Base-by-base conservation (phyloP, 2,113 vertebrate species). In the Symphodus melops region DNA sequence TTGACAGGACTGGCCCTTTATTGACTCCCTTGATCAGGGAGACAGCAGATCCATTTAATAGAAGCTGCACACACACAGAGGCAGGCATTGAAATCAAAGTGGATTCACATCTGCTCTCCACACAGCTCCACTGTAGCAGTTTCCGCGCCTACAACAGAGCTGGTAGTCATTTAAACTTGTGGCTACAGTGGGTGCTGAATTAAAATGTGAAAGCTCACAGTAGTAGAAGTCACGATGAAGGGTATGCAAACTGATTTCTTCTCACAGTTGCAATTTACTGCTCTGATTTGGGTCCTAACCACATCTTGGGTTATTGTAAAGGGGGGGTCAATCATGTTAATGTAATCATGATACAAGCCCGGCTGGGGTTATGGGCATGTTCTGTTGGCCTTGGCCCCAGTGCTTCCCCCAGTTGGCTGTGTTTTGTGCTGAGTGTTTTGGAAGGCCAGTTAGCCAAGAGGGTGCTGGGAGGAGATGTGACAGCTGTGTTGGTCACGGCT, bases 11-110 rank as follows among this genome's bases (percentile, higher is more conserved):
- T 82, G 85, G 88, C 86, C 86, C 88, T 91, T 91, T 91, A 93
- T 92, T 92, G 87, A 91, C 93, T 92, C 84, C 84, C 87, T 91
- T 92, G 91, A 94, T 92, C 88, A 90, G 92, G 90, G 87, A 92
- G 92, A 93, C 91, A 88, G 86, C 86, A 91, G 92, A 92, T 92
- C 86, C 87, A 90, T 92, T 91, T 89, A 91, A 91, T 93, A 88
- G 90, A 91, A 85, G 65, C 59, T 44, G 51, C 82, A 52, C 60
- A 51, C 71, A 56, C 68, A 60, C 74, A 57, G 48, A 51, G 48
- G 19, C 25, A 72, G 61, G 68, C 72, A 78, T 33, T 75, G 81
- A 79, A 92, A 89, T 84, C 86, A 88, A 88, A 90, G 87, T 84
- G 85, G 86, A 89, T 79, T 75, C 85, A 87, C 89, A 91, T 91